Evolutionary conservation across 2,113 vertebrate species (phyloP).

Genomic region (Gadus macrocephalus): DNA sequence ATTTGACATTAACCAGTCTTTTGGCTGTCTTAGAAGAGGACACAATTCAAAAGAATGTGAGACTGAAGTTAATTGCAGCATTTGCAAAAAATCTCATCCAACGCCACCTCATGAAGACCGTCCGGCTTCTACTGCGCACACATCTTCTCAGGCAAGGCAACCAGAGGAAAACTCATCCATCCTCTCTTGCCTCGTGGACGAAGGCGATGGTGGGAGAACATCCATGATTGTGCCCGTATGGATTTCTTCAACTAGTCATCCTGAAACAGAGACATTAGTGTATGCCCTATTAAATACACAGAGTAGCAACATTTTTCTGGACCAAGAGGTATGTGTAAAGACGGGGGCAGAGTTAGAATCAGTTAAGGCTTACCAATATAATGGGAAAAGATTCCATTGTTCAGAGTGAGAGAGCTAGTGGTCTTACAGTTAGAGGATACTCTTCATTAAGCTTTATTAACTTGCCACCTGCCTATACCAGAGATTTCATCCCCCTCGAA

Average conservation of each 20-base stretch:
- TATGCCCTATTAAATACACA: constrained; percentile 1
- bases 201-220: constrained; percentile 21
- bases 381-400: too few species aligned
- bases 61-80: constrained; percentile 12
- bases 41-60: constrained; percentile 35
- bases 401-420: too few species aligned
- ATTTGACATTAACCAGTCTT: constrained; percentile 28
- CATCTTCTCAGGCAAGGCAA: constrained; percentile 8
- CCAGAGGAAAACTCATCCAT: constrained; percentile 15
- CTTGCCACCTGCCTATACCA: constrained; percentile 9
- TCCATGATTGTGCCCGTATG: constrained; percentile 38
- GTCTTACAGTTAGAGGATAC: too few species aligned
- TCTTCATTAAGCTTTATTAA: not conserved
- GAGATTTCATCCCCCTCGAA: constrained; percentile 12
- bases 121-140: not conserved
- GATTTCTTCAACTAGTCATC: constrained; percentile 15
- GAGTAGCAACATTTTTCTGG: not conserved
- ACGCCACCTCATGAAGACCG: constrained; percentile 35
- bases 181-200: constrained; percentile 20
- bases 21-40: constrained; percentile 32
- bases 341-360: not conserved
- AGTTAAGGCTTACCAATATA: not conserved
- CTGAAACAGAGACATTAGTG: not conserved
- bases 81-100: constrained; percentile 20
- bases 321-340: not conserved